Evolutionary conservation across 2,888 invertebrate species (phyloP).

Genomic region (Pilophorus perplexus): DNA sequence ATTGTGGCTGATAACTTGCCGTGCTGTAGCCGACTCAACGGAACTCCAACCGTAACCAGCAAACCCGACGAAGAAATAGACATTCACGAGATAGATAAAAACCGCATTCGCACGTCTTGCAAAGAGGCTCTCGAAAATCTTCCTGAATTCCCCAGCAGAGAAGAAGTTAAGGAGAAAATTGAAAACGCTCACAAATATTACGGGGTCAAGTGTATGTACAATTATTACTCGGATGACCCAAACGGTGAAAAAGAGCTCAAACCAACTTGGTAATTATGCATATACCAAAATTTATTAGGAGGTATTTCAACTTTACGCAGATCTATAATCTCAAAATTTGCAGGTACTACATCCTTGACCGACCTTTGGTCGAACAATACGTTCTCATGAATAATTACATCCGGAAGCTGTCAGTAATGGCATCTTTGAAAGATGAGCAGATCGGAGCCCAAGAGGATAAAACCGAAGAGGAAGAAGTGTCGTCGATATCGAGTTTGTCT

Average conservation of each 20-base stretch:
- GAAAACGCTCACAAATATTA: slow-evolving; percentile 34
- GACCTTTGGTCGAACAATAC: slow-evolving; percentile 39
- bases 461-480: not conserved
- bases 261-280: too few species aligned
- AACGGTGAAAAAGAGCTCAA: too few species aligned
- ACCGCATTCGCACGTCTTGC: slow-evolving; percentile 13
- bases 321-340: too few species aligned
- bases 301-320: not conserved
- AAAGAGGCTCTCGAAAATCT: not conserved
- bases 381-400: slow-evolving; percentile 39
- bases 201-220: slow-evolving; percentile 10
- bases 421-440: not conserved
- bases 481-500: slow-evolving; percentile 13
- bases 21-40: too few species aligned
- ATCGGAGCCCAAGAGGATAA: not conserved
- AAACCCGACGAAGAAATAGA: too few species aligned
- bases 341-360: slow-evolving; percentile 35
- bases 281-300: too few species aligned
- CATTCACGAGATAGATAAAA: too few species aligned
- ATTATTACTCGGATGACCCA: not conserved
- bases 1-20: too few species aligned
- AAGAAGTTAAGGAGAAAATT: slow-evolving; percentile 25
- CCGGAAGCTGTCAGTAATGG: not conserved
- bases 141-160: slow-evolving; percentile 12
- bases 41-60: too few species aligned